Percentiles rank a stretch among this genome's conserved stretches.
Conservation (phyloP, 2,113 vertebrate species). For the Oostethus manadensis region DNA sequence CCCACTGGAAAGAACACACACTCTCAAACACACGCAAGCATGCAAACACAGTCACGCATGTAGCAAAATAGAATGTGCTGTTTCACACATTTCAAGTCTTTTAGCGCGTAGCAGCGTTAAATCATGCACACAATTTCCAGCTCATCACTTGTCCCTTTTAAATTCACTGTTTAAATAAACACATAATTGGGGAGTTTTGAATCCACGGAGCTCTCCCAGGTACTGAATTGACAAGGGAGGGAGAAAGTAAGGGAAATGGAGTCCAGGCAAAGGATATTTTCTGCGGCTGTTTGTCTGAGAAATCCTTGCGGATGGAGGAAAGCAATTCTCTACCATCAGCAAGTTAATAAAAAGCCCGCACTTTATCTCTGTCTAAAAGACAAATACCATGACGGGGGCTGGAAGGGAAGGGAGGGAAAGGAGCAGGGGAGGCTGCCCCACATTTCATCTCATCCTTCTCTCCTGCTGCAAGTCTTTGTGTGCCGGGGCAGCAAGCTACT, state of each 20-base stretch:
- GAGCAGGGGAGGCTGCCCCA: conserved; percentile 39
- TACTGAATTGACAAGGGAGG: neutral
- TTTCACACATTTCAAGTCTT: conserved; percentile 34
- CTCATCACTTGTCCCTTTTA: conserved; percentile 2
- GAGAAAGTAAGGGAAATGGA: conserved; percentile 28
- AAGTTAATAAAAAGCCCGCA: conserved; percentile 69
- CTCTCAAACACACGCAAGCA: conserved; percentile 22
- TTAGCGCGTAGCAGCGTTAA: neutral
- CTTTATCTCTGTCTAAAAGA: conserved; percentile 75
- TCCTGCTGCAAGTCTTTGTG: conserved; percentile 36
- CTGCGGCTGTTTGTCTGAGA: conserved; percentile 50
- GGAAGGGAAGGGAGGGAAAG: conserved; percentile 25
- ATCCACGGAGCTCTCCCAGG: conserved; percentile 14
- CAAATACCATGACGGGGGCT: conserved; percentile 62
- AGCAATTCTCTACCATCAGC: conserved; percentile 68
- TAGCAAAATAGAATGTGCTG: conserved; percentile 28
- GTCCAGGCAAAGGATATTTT: conserved; percentile 37
- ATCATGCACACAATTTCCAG: conserved; percentile 9
- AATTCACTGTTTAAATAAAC: conserved; percentile 8
- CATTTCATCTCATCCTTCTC: conserved; percentile 39
- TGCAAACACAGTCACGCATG: conserved; percentile 29
- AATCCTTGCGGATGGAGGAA: conserved; percentile 50
- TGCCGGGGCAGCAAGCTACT: conserved; percentile 17
- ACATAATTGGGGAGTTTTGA: conserved; percentile 41
- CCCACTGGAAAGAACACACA: conserved; percentile 37